These are phyloP conservation scores for Ypsolopha sequella DNA, from an alignment of 2,888 invertebrate genomes.

Conservation along the genomic window DNA sequence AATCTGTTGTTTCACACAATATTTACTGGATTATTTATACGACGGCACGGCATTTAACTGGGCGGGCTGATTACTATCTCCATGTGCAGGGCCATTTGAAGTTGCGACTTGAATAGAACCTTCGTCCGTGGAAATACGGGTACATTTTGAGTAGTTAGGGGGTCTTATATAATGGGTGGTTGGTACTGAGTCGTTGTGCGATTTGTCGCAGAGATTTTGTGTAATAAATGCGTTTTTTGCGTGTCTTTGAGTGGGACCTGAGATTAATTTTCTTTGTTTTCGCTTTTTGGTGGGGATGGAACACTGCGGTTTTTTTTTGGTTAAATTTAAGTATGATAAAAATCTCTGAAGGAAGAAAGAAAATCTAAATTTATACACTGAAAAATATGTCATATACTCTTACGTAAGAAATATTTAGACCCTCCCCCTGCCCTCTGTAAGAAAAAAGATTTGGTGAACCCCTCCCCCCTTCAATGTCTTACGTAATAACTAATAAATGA, in stretches of 20 bases:
- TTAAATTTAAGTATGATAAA: neutral
- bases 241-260: neutral
- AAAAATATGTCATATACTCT: too few relatives aligned
- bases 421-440: too few relatives aligned
- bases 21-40: slow-evolving; percentile 4
- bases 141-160: too few relatives aligned
- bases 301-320: neutral
- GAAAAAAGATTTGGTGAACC: too few relatives aligned
- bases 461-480: too few relatives aligned
- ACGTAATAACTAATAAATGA: too few relatives aligned
- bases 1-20: slow-evolving; percentile 3
- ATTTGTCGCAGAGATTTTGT: slow-evolving; percentile 1
- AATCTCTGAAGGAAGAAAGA: too few relatives aligned
- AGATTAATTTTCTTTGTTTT: neutral
- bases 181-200: neutral
- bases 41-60: neutral
- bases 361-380: too few relatives aligned
- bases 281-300: too few relatives aligned
- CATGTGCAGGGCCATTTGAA: too few relatives aligned
- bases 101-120: neutral
- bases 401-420: too few relatives aligned
- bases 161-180: neutral
- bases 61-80: too few relatives aligned
- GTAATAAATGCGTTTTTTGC: neutral
- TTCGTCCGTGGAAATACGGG: neutral